These are phyloP conservation scores for Tachycineta bicolor DNA, from an alignment of 2,113 vertebrate species.

Conservation along the genomic window DNA sequence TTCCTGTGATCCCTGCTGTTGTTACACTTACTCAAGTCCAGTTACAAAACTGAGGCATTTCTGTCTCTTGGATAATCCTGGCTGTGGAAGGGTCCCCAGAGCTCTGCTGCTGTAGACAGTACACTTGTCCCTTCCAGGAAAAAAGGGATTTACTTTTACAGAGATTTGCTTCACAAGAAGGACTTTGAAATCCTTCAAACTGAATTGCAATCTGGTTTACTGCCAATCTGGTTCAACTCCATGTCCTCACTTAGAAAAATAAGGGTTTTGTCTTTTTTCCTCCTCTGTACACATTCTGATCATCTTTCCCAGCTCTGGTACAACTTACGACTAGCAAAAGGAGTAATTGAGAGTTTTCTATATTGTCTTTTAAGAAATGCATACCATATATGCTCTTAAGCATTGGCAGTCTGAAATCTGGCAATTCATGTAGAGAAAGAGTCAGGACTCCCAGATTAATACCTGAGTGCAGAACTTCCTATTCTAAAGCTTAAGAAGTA, in stretches of 20 bases:
- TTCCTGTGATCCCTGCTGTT: neutral
- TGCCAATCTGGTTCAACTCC: neutral
- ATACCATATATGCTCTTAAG: slow-evolving; percentile 3
- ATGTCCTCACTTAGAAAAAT: neutral
- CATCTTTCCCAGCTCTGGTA: neutral
- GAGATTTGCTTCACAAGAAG: neutral
- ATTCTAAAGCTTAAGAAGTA: slow-evolving; percentile 43
- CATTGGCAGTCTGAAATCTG: slow-evolving; percentile 4
- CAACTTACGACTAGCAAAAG: slow-evolving; percentile 52
- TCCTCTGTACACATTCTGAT: neutral
- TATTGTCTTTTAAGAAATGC: slow-evolving; percentile 43
- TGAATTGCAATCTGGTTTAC: neutral
- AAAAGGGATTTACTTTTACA: neutral
- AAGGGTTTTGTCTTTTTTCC: neutral
- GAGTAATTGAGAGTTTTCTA: slow-evolving; percentile 25
- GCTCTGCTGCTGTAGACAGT: neutral
- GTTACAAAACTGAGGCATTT: neutral
- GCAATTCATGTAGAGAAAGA: slow-evolving; percentile 6
- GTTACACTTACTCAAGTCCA: neutral
- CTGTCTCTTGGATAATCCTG: neutral
- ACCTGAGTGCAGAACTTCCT: slow-evolving; percentile 67
- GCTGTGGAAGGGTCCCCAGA: neutral
- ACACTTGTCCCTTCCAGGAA: neutral
- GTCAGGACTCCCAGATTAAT: slow-evolving; percentile 1
- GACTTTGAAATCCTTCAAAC: neutral